Conservation (phyloP, 1,140 invertebrate genomes). For the Bombus ignitus region DNA sequence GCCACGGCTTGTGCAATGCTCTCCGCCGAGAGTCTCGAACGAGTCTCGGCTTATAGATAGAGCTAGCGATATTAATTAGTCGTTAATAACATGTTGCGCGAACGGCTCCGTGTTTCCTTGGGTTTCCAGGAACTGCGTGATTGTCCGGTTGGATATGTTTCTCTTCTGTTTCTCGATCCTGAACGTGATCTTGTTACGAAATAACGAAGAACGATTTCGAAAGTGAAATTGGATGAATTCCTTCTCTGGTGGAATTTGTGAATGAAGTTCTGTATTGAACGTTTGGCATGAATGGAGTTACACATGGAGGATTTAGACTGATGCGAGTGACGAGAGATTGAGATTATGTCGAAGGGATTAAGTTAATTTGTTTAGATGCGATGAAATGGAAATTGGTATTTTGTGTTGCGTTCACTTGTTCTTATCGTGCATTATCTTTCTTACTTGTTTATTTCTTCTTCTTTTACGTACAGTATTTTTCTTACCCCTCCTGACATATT, state of each 20-base stretch:
- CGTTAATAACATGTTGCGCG: slow-evolving; percentile 42
- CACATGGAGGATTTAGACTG: background rate
- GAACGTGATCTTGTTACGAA: background rate
- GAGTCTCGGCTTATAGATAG: background rate
- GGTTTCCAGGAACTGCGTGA: slow-evolving; percentile 6
- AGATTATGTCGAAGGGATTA: no score
- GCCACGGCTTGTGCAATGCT: slow-evolving; percentile 41
- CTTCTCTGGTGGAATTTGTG: background rate
- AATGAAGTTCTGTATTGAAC: background rate
- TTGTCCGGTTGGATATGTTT: no score
- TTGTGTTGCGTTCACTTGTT: no score
- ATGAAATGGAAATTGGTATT: no score
- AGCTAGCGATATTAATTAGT: slow-evolving; percentile 43
- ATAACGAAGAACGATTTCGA: background rate
- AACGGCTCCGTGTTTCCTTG: background rate
- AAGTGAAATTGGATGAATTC: background rate
- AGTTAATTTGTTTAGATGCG: no score
- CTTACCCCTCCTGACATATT: no score
- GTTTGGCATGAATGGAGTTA: background rate
- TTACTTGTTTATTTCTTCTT: no score
- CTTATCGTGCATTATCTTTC: no score
- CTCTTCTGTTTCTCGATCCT: background rate
- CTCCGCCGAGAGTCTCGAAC: background rate
- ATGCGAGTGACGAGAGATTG: background rate
- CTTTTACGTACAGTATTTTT: no score